Base-by-base conservation (phyloP, 1,140 invertebrate genomes). In the Mamestra configurata region DNA sequence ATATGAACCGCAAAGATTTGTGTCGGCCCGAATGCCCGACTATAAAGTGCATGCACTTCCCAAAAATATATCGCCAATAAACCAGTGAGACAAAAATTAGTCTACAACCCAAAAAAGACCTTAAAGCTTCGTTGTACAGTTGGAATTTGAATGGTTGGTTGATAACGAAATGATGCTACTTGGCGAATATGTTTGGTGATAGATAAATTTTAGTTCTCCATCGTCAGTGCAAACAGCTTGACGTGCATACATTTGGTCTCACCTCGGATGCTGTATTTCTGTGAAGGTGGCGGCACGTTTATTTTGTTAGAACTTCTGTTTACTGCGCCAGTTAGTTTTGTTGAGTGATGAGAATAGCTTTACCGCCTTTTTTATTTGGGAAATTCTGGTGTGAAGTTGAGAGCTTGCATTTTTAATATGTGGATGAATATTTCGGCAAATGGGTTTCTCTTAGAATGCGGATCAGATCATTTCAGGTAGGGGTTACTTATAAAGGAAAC, bases 1-100 rank as follows among this genome's bases (percentile, higher is more conserved):
- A 87, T 88, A 86, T 84, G 77, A 82, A 82, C 81, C 78, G 51
- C 79, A 76, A 83, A 87, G 81, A 86, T 86, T 85, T 83, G 72
- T 82, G 66, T 75, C 70, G n/a, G 24, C 71, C 64, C 80, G 35
- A 72, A 71, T 77, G 64, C 79, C 49, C 79, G 79, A 53, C 79
- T 84, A 78, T 84, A 86, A 85, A 86, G 80, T 84, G 86, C 79
- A 83, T 81, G 73, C 82, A 75, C 71, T 75, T 68, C 71, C 78
- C 73, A 55, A 61, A 80, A 85, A 86, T 86, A 85, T 86, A 89
- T 89, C 81, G 83, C 57, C 83, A 85, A 89, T 89, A 89, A 89
- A 87, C 86, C 83, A 82, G 46, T 37, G 46, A 31, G 15, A 81
- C 40, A 79, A 79, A 80, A 35, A 18, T 43, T 57, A 27, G 22